A percentile compares a stretch with the other conserved stretches of the same genome.
These are phyloP conservation scores for Alexandromys fortis DNA, from an alignment of 2,113 vertebrate genomes.

Conservation along the genomic window DNA sequence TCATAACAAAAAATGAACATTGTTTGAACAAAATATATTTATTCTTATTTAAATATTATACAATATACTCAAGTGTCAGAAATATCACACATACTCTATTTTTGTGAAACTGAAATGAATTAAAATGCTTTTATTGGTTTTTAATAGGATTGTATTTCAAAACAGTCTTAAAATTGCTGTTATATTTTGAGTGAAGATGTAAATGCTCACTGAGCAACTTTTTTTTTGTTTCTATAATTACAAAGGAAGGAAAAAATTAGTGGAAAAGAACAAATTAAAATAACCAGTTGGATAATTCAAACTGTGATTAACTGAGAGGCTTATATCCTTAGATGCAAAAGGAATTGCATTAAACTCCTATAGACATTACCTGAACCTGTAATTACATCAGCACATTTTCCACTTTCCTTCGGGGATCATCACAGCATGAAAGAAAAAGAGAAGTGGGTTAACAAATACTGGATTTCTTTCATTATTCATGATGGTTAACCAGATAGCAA, in stretches of 20 bases:
- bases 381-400: slow-evolving; percentile 71
- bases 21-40: neutral
- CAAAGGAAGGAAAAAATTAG: slow-evolving; percentile 19
- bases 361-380: slow-evolving; percentile 55
- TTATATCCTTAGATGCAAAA: slow-evolving; percentile 69
- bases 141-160: neutral
- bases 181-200: neutral
- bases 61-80: neutral
- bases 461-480: slow-evolving; percentile 53
- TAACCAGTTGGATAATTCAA: slow-evolving; percentile 71
- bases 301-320: slow-evolving; percentile 75
- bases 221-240: slow-evolving; percentile 64
- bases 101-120: neutral
- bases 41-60: neutral
- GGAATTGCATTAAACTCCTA: slow-evolving; percentile 66
- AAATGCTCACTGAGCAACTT: neutral
- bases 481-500: slow-evolving; percentile 28
- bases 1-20: neutral
- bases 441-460: slow-evolving; percentile 16
- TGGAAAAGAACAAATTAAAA: slow-evolving; percentile 74
- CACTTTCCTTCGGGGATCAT: slow-evolving; percentile 57
- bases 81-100: neutral
- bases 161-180: neutral
- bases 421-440: slow-evolving; percentile 58
- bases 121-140: neutral